Base-by-base conservation (phyloP, 1,140 invertebrate species). In the Amyelois transitella region DNA sequence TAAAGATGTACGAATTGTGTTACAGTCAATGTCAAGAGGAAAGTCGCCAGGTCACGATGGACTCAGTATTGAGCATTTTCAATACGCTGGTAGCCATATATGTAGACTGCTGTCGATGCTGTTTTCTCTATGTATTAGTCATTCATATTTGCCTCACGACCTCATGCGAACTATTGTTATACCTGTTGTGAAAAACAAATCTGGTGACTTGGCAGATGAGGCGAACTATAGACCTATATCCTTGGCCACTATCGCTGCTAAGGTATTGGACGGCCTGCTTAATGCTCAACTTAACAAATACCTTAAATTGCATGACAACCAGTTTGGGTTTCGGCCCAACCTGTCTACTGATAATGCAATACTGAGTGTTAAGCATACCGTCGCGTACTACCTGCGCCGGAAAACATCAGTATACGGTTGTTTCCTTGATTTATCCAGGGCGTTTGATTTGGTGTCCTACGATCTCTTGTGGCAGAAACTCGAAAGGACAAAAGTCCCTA, bases 151-250 rank as follows among this genome's bases (percentile, higher is more conserved):
- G 22, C 48, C 48, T 4, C 6, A 22, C 3, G 5, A 22, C 8
- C 17, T 51, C 28, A 51, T 51, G 50, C 25, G 28, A 3, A 51
- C 50, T 0, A 6, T 43, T 1, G 51, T 52, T 2, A 14, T 52
- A 8, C 25, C 51, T 14, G 14, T 50, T 32, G 50, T 38, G 8
- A 51, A 51, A 51, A 53, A 50, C 43, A 50, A 44, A 50, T 53
- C 47, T 1, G 47, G 45, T n/a, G 45, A 59, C 21, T 7, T 59
- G 6, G 6, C 51, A 0, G 45, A 53, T 12, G 50, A 18, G 28
- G 19, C 14, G 6, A 67, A 67, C 49, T 63, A 61, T 50, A 58
- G 64, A 45, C 57, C 64, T 0, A 62, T 66, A 24, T 63, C 64
- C 0, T 51, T 57, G 7, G 57, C 58, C 8, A 62, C 64, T n/a